Percentiles rank a stretch among this genome's conserved stretches.
Evolutionary conservation across 2,797 vertebrate genomes (phyloP).

Genomic region (Smutsia temminckii): DNA sequence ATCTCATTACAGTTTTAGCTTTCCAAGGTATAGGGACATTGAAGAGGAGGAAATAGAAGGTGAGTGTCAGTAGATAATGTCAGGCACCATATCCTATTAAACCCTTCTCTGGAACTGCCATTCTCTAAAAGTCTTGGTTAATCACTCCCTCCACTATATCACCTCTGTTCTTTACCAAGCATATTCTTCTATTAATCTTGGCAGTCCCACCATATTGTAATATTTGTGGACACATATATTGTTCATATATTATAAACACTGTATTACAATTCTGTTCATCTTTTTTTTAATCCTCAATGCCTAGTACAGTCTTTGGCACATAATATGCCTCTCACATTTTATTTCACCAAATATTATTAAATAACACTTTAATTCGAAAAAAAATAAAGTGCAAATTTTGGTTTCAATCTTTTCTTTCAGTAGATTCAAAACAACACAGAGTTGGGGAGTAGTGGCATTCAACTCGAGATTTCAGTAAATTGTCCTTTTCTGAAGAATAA

Average conservation of each 20-base stretch:
- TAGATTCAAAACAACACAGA: not conserved
- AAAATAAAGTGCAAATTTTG: not conserved
- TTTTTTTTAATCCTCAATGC: not conserved
- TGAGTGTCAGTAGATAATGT: not conserved
- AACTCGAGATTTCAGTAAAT: slow-evolving; percentile 42
- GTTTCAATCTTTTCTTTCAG: slow-evolving; percentile 32
- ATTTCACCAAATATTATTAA: slow-evolving; percentile 44
- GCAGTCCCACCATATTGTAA: not conserved
- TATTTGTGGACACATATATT: not conserved
- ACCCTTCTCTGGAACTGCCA: not conserved
- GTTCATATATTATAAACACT: not conserved
- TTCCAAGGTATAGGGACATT: not conserved
- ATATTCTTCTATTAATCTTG: not conserved
- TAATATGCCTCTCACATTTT: not conserved
- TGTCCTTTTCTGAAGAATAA: slow-evolving; percentile 28
- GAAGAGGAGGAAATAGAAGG: not conserved
- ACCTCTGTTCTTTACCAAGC: not conserved
- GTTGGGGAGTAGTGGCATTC: not conserved
- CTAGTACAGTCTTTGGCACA: not conserved
- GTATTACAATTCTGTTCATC: not conserved
- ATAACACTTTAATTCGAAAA: not conserved
- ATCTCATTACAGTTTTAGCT: not conserved
- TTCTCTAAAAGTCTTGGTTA: not conserved
- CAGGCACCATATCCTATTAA: not conserved
- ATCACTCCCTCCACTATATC: not conserved